A percentile compares a stretch with the other conserved stretches of the same genome.
Evolutionary conservation across 1,140 invertebrate genomes (phyloP).

Genomic region (Spodoptera litura): DNA sequence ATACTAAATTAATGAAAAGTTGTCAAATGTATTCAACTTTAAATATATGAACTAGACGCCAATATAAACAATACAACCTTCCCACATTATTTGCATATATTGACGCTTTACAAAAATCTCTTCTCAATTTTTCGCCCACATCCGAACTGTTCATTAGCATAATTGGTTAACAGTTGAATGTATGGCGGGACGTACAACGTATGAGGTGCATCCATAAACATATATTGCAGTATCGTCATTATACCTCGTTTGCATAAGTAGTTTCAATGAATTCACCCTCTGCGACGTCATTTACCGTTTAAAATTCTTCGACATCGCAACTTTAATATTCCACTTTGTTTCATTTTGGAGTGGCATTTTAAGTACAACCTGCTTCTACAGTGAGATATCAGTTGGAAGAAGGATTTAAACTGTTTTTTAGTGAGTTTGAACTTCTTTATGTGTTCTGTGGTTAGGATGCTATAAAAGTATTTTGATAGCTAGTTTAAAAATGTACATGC

Average conservation of each 20-base stretch:
- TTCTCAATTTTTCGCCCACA: slow-evolving; percentile 19
- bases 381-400: neutral
- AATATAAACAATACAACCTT: neutral
- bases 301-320: slow-evolving; percentile 29
- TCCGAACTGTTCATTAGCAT: slow-evolving; percentile 32
- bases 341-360: slow-evolving; percentile 9
- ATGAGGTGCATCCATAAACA: slow-evolving; percentile 38
- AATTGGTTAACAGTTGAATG: slow-evolving; percentile 28
- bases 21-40: too few relatives aligned
- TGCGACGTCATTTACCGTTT: slow-evolving; percentile 34
- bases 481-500: too few relatives aligned
- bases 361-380: neutral
- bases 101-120: slow-evolving; percentile 21
- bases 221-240: slow-evolving; percentile 54
- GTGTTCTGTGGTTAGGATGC: too few relatives aligned
- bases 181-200: slow-evolving; percentile 10
- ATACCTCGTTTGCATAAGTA: slow-evolving; percentile 61
- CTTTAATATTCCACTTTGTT: slow-evolving; percentile 36
- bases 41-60: neutral
- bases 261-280: slow-evolving; percentile 49
- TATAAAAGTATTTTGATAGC: too few relatives aligned
- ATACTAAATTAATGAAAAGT: too few relatives aligned
- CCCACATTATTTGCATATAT: slow-evolving; percentile 19
- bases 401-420: neutral
- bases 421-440: neutral